Base-by-base conservation (phyloP, 1,140 invertebrate species). In the Pygmarrhopalites habei region DNA sequence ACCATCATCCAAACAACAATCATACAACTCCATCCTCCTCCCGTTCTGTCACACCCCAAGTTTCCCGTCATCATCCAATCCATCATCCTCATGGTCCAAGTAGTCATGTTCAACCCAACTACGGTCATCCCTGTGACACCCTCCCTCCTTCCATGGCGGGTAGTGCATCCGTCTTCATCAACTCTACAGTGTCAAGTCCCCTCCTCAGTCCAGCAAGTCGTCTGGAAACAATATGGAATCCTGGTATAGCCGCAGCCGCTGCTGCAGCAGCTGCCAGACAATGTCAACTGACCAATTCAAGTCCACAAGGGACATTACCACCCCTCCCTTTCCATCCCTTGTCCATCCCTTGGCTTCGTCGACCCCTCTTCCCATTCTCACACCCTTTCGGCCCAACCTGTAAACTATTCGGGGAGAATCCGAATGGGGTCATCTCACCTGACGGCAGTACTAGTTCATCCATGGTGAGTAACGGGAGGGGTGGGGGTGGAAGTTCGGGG, bases 161-260 rank as follows among this genome's bases (percentile, higher is more conserved):
- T 23, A 49, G 46, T 21, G 14, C 46, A 12, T 49, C 46, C 14
- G 35, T 17, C 35, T 7, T 17, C 10, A 15, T 49, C 46, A 49
- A n/a, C n/a, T n/a, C 23, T 14, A 49, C 7, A 7, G 7, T 7
- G 23, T 19, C 46, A 23, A 12, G 12, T 7, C 66, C 60, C 5
- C 44, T 63, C 28, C 52, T 66, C 4, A 60, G 60, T 47, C 65
- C 66, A 12, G 19, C 26, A 26, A 21, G 29, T 5, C 51, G 56
- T 15, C 26, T 60, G 29, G 69, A 62, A 1, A 25, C 57, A 3
- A 66, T 66, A 41, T 68, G 69, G 68, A 66, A 69, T 78, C 79
- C 65, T 59, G 71, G 23, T 53, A 71, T 77, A 61, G 70, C 77
- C 15, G 53, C 75, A 59, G 75, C 28, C 71, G 65, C 67, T 14